Percentiles rank a stretch among this genome's conserved stretches.
Conservation (phyloP, 2,888 invertebrate species). For the Teleogryllus oceanicus region DNA sequence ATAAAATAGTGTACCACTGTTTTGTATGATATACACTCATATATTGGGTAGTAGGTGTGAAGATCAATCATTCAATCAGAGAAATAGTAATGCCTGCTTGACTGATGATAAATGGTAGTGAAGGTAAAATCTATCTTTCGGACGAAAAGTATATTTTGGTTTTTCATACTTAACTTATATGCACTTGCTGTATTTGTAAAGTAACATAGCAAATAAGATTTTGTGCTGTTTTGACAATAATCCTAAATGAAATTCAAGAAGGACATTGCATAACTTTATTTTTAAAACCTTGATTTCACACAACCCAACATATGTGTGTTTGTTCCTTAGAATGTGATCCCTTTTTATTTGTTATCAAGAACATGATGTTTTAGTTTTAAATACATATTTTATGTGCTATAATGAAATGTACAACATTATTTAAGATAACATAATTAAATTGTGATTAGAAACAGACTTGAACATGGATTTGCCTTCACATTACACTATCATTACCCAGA, state of each 20-base stretch:
- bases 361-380: constrained; percentile 4
- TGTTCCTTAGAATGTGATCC: constrained; percentile 18
- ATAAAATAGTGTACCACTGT: constrained; percentile 18
- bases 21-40: constrained; percentile 3
- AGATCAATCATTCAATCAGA: not conserved
- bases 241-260: constrained; percentile 18
- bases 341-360: constrained; percentile 9
- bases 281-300: constrained; percentile 18
- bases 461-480: constrained; percentile 18
- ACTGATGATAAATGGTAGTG: constrained; percentile 10
- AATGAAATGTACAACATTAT: constrained; percentile 18
- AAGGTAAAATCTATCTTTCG: constrained; percentile 18
- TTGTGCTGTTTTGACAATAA: constrained; percentile 18
- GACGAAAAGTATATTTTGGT: constrained; percentile 9
- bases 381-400: constrained; percentile 2
- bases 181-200: constrained; percentile 18
- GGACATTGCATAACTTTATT: constrained; percentile 18
- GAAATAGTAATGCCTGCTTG: constrained; percentile 18
- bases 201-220: constrained; percentile 18
- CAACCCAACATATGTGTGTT: constrained; percentile 18
- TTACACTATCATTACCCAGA: not conserved
- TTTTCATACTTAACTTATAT: constrained; percentile 3
- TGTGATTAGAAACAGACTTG: constrained; percentile 1
- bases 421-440: constrained; percentile 18
- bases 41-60: constrained; percentile 18